phyloP scores from a whole-genome alignment of 2,113 vertebrate species.

The Gavia stellata region DNA sequence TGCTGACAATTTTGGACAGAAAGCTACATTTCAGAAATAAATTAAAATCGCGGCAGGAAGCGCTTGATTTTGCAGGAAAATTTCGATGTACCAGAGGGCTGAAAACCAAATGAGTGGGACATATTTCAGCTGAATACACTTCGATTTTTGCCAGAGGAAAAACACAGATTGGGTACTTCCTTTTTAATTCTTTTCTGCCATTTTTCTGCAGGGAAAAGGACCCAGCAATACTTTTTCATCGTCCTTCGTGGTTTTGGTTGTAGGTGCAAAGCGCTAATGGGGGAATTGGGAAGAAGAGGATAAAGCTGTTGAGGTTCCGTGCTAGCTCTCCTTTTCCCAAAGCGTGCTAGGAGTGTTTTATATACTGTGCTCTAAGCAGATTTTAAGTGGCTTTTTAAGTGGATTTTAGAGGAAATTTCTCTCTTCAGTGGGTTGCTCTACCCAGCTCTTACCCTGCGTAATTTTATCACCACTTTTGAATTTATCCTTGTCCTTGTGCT shows the following conservation, averaged over 20 bases:
- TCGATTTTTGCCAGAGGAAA: background rate
- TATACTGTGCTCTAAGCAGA: background rate
- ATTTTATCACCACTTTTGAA: background rate
- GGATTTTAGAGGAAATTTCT: background rate
- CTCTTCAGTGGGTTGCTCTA: background rate
- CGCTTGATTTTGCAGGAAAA: background rate
- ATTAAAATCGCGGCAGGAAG: slow-evolving; percentile 37
- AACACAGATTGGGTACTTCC: background rate
- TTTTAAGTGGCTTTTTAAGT: background rate
- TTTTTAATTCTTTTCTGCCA: background rate
- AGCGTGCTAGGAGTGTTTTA: background rate
- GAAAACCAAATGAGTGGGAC: background rate
- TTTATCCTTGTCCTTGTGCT: background rate
- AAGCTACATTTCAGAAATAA: background rate
- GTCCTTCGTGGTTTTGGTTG: background rate
- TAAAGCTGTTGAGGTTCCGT: background rate
- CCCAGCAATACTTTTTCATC: background rate
- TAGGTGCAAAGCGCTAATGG: background rate
- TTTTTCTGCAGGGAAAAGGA: background rate
- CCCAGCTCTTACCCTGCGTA: background rate
- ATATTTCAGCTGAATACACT: background rate
- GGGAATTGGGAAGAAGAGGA: background rate
- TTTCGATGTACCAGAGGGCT: fast-evolving
- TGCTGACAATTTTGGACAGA: background rate
- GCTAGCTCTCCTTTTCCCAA: background rate